A percentile compares a stretch with the other conserved stretches of the same genome.
These are phyloP conservation scores for Hyppa rectilinea DNA, from an alignment of 2,888 invertebrate species.

Conservation along the genomic window DNA sequence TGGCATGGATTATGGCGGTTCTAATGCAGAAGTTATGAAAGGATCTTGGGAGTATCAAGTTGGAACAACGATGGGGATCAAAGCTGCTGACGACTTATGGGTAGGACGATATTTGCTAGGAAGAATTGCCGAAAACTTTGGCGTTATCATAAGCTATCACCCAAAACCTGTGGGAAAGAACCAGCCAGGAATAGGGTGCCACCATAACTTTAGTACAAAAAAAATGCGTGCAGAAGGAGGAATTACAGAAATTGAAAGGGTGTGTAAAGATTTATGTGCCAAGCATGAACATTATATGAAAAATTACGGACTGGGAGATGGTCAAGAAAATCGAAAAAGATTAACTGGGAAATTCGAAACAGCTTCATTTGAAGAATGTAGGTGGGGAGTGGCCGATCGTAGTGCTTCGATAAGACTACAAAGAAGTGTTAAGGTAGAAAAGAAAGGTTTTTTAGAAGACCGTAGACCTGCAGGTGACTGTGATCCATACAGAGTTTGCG, in stretches of 20 bases:
- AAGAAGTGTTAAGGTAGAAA: slow-evolving; percentile 95
- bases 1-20: slow-evolving; percentile 97
- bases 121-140: slow-evolving; percentile 96
- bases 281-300: slow-evolving; percentile 93
- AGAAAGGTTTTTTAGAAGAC: slow-evolving; percentile 98
- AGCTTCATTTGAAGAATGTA: slow-evolving; percentile 97
- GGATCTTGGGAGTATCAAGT: slow-evolving; percentile 98
- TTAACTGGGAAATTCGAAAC: slow-evolving; percentile 98
- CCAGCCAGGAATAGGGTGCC: slow-evolving; percentile 96
- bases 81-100: slow-evolving; percentile 96
- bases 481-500: slow-evolving; percentile 94
- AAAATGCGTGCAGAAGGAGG: slow-evolving; percentile 95
- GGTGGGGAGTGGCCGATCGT: slow-evolving; percentile 96
- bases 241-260: slow-evolving; percentile 94
- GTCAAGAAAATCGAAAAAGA: slow-evolving; percentile 98
- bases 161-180: slow-evolving; percentile 95
- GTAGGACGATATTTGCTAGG: slow-evolving; percentile 95
- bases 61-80: slow-evolving; percentile 97
- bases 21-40: slow-evolving; percentile 99
- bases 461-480: slow-evolving; percentile 97
- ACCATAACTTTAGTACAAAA: slow-evolving; percentile 97
- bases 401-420: slow-evolving; percentile 98
- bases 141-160: slow-evolving; percentile 92
- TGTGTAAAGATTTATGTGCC: slow-evolving; percentile 93
- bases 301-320: slow-evolving; percentile 97